Evolutionary conservation across 2,113 vertebrate genomes (phyloP).

Genomic region (Aptenodytes forsteri): DNA sequence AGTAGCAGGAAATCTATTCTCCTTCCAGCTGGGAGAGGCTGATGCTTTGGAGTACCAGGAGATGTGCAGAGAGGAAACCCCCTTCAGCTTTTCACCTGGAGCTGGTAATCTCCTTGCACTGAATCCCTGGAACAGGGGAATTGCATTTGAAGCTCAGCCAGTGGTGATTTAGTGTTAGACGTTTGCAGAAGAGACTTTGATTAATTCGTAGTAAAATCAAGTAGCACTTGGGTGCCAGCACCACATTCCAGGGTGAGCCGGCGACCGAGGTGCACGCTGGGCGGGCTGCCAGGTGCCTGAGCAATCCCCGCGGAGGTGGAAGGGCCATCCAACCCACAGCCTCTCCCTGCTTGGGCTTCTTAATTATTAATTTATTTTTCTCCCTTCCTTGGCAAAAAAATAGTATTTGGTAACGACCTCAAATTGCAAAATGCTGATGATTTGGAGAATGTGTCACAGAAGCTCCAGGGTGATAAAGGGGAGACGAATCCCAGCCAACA

Average conservation of each 20-base stretch:
- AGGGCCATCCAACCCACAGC: constrained; percentile 42
- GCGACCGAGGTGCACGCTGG: constrained; percentile 36
- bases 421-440: constrained; percentile 70
- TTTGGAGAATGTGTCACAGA: constrained; percentile 69
- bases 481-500: constrained; percentile 74
- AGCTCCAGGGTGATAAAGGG: constrained; percentile 72
- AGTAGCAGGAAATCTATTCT: constrained; percentile 10
- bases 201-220: constrained; percentile 61
- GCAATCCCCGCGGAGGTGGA: constrained; percentile 55
- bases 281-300: constrained; percentile 46
- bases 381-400: constrained; percentile 67
- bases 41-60: not conserved
- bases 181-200: constrained; percentile 38
- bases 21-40: constrained; percentile 36
- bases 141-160: not conserved
- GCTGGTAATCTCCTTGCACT: not conserved
- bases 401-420: constrained; percentile 54
- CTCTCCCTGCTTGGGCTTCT: constrained; percentile 58
- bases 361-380: constrained; percentile 44
- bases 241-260: constrained; percentile 58
- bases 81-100: constrained; percentile 41
- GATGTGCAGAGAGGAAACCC: constrained; percentile 26
- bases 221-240: constrained; percentile 39
- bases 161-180: constrained; percentile 21
- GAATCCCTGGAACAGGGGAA: not conserved